Percentiles rank a stretch among this genome's conserved stretches.
Evolutionary conservation across 2,797 vertebrate species (phyloP).

Genomic region (Propithecus deckenii): DNA sequence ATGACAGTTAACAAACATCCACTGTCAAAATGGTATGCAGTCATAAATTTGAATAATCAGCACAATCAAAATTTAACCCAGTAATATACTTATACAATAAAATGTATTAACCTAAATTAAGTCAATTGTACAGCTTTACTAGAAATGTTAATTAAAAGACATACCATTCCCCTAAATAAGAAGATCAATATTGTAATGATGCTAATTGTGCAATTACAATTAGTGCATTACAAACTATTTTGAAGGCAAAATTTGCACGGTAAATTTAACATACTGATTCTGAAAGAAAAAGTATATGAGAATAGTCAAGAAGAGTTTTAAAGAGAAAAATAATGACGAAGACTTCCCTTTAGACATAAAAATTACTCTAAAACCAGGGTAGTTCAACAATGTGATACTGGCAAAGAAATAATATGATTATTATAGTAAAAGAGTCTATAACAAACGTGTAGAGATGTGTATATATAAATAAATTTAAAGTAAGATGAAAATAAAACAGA

Average conservation of each 20-base stretch:
- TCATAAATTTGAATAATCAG: background rate
- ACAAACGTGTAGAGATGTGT: background rate
- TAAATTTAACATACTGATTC: background rate
- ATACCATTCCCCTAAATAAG: background rate
- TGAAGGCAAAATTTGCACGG: background rate
- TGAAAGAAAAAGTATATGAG: background rate
- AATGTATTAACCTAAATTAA: slow-evolving; percentile 2
- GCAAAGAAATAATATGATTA: background rate
- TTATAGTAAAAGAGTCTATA: background rate
- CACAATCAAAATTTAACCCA: background rate
- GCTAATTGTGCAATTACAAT: background rate
- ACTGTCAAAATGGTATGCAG: background rate
- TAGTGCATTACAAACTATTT: slow-evolving; percentile 9
- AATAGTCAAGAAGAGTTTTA: slow-evolving; percentile 1
- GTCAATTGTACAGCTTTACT: background rate
- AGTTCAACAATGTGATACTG: background rate
- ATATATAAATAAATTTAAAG: background rate
- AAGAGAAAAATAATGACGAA: slow-evolving; percentile 21
- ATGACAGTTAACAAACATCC: background rate
- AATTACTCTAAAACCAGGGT: background rate
- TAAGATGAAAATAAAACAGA: background rate
- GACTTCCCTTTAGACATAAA: background rate
- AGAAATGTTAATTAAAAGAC: background rate
- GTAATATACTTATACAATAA: background rate
- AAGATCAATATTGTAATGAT: background rate